Evolutionary conservation across 2,797 vertebrate species (phyloP).

Genomic region (Gadopsis bispinosus): DNA sequence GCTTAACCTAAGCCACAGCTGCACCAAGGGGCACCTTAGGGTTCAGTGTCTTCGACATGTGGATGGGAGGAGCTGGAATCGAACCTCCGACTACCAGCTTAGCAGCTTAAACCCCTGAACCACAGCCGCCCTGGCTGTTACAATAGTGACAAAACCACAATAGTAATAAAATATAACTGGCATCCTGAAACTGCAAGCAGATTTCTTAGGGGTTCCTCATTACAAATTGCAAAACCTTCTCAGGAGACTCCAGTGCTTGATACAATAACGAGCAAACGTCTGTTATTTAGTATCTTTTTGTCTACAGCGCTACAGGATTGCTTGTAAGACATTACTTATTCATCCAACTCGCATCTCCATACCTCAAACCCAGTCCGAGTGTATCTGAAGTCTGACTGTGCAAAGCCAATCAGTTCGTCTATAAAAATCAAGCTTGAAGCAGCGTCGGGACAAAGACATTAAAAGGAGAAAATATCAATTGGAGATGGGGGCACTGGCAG

Average conservation of each 20-base stretch:
- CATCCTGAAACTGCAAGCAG: slow-evolving; percentile 15
- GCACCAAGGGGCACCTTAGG: too few species aligned
- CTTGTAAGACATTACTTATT: slow-evolving; percentile 60
- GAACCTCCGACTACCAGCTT: too few species aligned
- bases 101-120: too few species aligned
- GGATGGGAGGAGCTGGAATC: too few species aligned
- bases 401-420: slow-evolving; percentile 64
- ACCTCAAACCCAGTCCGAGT: slow-evolving; percentile 44
- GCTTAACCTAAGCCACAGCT: too few species aligned
- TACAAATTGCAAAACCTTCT: slow-evolving; percentile 19
- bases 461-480: slow-evolving; percentile 38
- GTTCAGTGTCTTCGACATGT: too few species aligned
- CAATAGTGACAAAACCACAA: not conserved
- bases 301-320: slow-evolving; percentile 14
- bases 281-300: slow-evolving; percentile 22
- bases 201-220: slow-evolving; percentile 23
- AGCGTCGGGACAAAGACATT: slow-evolving; percentile 30
- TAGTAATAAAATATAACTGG: slow-evolving; percentile 8
- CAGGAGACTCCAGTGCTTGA: slow-evolving; percentile 14
- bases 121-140: too few species aligned
- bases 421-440: slow-evolving; percentile 54
- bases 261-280: slow-evolving; percentile 17
- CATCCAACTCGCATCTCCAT: slow-evolving; percentile 48
- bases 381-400: slow-evolving; percentile 42
- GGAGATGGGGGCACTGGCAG: not conserved